Evolutionary conservation across 2,888 invertebrate species (phyloP), one percentile per base, ranked within the genome.

Genomic region (Cordilura impudica): DNA sequence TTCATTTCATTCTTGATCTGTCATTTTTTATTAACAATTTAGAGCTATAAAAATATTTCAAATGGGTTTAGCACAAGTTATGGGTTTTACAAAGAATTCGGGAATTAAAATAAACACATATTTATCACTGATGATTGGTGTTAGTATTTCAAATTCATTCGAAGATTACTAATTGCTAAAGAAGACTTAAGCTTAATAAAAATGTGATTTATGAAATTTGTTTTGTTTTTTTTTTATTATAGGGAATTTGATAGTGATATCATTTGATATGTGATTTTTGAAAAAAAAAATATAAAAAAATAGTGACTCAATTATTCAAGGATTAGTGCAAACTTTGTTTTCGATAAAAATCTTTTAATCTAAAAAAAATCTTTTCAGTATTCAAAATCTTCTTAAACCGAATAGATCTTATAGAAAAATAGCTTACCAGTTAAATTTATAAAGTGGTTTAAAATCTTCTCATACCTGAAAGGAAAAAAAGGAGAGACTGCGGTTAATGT

Each of bases 11-110:
- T 56, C 23, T 39, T 45, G 31, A 51, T 26, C 63, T 43, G 21
- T 63, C 39, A 56, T 69, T 58, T 43, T 43, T 51, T 58, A 51
- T 51, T 78, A 58, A 56, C 63, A 78, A 72, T 78, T 78, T 72
- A 69, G 63, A 73, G 31, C 63, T 78, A 78, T 53, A 65, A 65
- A 69, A 58, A 61, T 60, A 53, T 58, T 43, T 39, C 35, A 69
- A 58, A 18, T 53, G 51, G 23, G 16, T 53, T 67, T 53, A 45
- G 26, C 29, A 31, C 31, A 31, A 31, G 8, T 10, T 31, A 2
- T 31, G 31, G 8, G 8, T 31, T 31, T 31, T 31, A 31, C 12
- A 31, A 31, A 10, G 4, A 31, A 31, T 10, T 31, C 12, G 3
- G 2, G n/a, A n/a, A 31, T n/a, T n/a, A 63, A 43, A 14, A 45